Evolutionary conservation across 2,797 vertebrate genomes (phyloP).

Genomic region (Chiloscyllium punctatum): DNA sequence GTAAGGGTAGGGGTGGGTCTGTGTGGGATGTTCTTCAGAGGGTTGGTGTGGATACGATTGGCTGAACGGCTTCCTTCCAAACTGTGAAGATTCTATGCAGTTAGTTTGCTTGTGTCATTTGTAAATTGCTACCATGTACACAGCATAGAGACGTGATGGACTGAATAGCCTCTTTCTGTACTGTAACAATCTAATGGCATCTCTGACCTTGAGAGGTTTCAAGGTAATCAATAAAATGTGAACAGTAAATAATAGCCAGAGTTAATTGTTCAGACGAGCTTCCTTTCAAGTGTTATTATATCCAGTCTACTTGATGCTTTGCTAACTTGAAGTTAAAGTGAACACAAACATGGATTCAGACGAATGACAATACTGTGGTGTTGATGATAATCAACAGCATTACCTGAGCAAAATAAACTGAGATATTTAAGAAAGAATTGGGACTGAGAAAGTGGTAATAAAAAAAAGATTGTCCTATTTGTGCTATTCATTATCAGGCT

Average conservation of each 20-base stretch:
- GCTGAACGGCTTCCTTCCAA: too few relatives aligned
- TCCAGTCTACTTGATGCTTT: not conserved
- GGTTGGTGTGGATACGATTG: too few relatives aligned
- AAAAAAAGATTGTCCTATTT: not conserved
- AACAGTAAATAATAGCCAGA: slow-evolving; percentile 22
- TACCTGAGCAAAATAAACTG: not conserved
- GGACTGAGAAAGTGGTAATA: not conserved
- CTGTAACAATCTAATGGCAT: not conserved
- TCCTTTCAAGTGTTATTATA: not conserved
- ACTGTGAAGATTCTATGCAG: too few relatives aligned
- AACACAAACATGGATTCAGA: not conserved
- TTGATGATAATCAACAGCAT: not conserved
- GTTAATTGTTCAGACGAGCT: not conserved
- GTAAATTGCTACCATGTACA: not conserved
- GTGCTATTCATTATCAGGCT: not conserved
- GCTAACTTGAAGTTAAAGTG: not conserved
- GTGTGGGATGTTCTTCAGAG: too few relatives aligned
- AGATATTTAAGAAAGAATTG: slow-evolving; percentile 11
- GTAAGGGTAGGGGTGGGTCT: too few relatives aligned
- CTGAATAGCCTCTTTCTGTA: not conserved
- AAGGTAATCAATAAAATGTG: slow-evolving; percentile 23
- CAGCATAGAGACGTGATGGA: not conserved
- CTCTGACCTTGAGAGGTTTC: not conserved
- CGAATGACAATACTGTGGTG: not conserved
- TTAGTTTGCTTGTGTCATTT: not conserved